These are phyloP conservation scores for Cephus nigrinus DNA, from an alignment of 2,888 invertebrate genomes.

Conservation along the genomic window DNA sequence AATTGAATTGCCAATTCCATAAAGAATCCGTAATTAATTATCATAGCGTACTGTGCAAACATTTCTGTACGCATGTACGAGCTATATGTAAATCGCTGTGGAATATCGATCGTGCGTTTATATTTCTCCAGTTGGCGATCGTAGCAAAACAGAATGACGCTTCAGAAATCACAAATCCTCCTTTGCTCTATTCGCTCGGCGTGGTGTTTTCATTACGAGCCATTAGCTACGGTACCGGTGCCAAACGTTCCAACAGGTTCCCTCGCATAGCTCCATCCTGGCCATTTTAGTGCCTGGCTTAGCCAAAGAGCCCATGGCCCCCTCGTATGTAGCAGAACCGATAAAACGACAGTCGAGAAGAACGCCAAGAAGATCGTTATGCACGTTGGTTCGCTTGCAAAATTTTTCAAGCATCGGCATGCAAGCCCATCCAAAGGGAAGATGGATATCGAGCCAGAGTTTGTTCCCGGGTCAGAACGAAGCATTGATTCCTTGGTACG, in stretches of 20 bases:
- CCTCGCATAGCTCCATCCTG: slow-evolving; percentile 29
- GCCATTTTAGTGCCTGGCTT: slow-evolving; percentile 15
- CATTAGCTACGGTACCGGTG: slow-evolving; percentile 37
- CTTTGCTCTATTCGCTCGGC: background rate
- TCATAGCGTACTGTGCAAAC: background rate
- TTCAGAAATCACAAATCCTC: background rate
- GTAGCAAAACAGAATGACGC: background rate
- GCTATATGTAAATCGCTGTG: background rate
- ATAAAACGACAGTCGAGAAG: background rate
- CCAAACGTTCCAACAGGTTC: slow-evolving; percentile 41
- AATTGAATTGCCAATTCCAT: background rate
- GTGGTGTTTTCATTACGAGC: slow-evolving; percentile 34
- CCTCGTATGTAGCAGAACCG: background rate
- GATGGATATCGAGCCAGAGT: slow-evolving; percentile 43
- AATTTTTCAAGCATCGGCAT: slow-evolving; percentile 47
- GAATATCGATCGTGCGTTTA: background rate
- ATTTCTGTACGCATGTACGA: background rate
- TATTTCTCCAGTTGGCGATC: background rate
- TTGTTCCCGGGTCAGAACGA: slow-evolving; percentile 34
- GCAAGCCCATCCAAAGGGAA: slow-evolving; percentile 43
- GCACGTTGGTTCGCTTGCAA: background rate
- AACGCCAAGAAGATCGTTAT: background rate
- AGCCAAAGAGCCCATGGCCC: background rate
- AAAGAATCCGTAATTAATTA: background rate
- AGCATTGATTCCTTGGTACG: slow-evolving; percentile 63